Percentiles rank a stretch among this genome's conserved stretches.
Evolutionary conservation across 1,140 invertebrate species (phyloP).

Genomic region (Mylabris phalerata): DNA sequence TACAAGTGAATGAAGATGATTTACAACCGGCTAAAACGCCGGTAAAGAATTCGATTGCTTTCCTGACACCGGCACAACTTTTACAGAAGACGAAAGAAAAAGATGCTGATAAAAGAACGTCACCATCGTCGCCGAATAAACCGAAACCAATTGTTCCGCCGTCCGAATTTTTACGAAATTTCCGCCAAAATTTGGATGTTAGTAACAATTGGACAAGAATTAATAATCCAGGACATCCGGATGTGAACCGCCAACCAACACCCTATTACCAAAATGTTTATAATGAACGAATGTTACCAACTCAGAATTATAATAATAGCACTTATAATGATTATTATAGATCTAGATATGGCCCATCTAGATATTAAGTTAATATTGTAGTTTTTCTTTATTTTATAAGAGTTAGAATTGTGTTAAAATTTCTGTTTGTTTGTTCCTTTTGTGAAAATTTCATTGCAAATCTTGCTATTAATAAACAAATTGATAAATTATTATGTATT

Average conservation of each 20-base stretch:
- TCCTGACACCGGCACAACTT: conserved; percentile 25
- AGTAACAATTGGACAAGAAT: neutral
- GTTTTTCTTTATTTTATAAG: no score
- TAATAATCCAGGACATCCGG: neutral
- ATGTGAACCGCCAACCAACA: no score
- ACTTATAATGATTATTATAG: neutral
- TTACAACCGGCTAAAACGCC: conserved; percentile 12
- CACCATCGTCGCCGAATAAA: neutral
- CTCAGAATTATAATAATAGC: neutral
- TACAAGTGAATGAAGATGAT: conserved; percentile 25
- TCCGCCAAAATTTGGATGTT: neutral
- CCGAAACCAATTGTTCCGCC: neutral
- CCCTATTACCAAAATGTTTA: no score
- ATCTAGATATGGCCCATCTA: no score
- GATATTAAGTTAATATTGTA: no score
- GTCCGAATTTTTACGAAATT: neutral
- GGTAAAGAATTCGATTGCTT: conserved; percentile 24
- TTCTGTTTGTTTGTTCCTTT: no score
- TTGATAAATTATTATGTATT: no score
- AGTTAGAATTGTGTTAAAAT: no score
- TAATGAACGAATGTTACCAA: neutral
- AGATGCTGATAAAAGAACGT: neutral
- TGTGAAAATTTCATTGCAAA: no score
- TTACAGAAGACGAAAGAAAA: conserved; percentile 13
- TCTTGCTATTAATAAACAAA: no score